Base-by-base conservation (phyloP, 1,140 invertebrate genomes). In the Trachelipus rathkii region DNA sequence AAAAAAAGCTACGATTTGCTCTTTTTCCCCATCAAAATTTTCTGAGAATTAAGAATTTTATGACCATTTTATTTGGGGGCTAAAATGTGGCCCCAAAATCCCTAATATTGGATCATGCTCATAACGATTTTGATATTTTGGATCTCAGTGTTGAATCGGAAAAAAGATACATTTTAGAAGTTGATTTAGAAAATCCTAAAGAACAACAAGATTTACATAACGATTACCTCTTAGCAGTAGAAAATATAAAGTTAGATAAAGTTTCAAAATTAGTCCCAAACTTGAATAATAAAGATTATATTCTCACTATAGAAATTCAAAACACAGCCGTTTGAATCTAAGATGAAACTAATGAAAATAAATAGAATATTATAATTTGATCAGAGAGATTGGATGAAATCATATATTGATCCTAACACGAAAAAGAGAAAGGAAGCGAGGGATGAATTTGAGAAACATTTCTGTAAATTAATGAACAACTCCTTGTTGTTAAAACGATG, bases 391-490 rank as follows among this genome's bases (percentile, higher is more conserved):
- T 85, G 83, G 83, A 71, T 85, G 15, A 79, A 82, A 74, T 15
- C 71, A 33, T 85, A 84, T 73, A 84, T 85, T 33, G 79, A 84
- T 23, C 72, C 82, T 15, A 85, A 84, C 78, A 83, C 82, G 43
- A 74, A 82, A 71, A 71, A 82, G 46, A 74, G 84, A 79, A 72
- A 81, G 74, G n/a, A 73, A 74, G 81, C 84, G 21, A 84, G 73
- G 73, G 85, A 84, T 79, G 81, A 84, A 13, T 88, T 87, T 84
- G 86, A 88, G 83, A 86, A 86, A 82, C 84, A 87, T 44, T 76
- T 73, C 1, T 76, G 21, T 43, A 71, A 76, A 45, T 44, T 72
- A 19, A 43, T 76, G 10, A 76, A 71, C 24, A 72, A 72, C 24
- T 44, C 43, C 0, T 21, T 76, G 13, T 45, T 72, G 45, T 1